Percentiles rank a stretch among this genome's conserved stretches.
phyloP scores from a whole-genome alignment of 2,113 vertebrate genomes.

The Centropus bengalensis region DNA sequence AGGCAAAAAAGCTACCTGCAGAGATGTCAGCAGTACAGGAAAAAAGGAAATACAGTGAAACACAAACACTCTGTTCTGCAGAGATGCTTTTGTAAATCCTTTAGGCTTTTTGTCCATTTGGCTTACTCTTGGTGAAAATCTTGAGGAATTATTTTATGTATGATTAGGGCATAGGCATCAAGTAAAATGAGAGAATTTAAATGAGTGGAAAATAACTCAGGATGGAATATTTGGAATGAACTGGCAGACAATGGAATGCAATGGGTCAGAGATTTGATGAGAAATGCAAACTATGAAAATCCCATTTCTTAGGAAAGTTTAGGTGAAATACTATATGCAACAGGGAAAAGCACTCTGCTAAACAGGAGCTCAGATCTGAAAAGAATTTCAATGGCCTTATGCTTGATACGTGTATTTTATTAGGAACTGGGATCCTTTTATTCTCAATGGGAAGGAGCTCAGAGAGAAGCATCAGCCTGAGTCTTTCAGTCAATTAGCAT shows the following conservation, averaged over 20 bases:
- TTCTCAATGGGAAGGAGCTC: constrained; percentile 28
- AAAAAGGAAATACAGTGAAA: constrained; percentile 2
- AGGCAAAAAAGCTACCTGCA: constrained; percentile 63
- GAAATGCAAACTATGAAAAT: constrained; percentile 17
- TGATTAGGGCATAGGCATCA: neutral
- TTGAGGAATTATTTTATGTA: neutral
- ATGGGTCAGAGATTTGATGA: neutral
- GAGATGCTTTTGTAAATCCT: constrained; percentile 2
- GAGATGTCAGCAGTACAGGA: constrained; percentile 38
- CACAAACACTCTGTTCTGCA: neutral
- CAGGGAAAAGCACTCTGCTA: neutral
- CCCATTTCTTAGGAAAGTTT: neutral
- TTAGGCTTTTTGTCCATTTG: constrained; percentile 24
- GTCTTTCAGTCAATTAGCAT: constrained; percentile 63
- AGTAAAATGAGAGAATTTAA: constrained; percentile 16
- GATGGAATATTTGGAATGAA: neutral
- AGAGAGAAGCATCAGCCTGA: constrained; percentile 34
- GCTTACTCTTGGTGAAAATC: neutral
- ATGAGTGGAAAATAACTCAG: neutral
- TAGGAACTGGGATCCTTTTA: neutral
- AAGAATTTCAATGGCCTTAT: constrained; percentile 17
- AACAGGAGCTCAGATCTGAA: neutral
- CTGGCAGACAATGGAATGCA: neutral
- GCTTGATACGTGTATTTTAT: constrained; percentile 16
- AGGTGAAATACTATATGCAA: neutral